Conservation (phyloP, 2,797 vertebrate species). For the Euphonia xanthogaster region DNA sequence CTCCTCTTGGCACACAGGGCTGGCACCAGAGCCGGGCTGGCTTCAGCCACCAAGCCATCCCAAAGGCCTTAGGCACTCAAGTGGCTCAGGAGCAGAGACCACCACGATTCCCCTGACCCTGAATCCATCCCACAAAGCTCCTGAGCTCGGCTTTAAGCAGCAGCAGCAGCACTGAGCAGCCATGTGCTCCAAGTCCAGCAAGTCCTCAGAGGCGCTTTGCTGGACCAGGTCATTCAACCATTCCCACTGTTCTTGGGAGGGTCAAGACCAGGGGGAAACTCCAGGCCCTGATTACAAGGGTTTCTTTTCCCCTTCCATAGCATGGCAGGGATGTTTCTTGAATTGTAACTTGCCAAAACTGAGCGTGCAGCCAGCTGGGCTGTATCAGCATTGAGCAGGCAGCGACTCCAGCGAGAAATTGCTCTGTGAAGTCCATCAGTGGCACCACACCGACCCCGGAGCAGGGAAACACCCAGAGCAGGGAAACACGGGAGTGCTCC, state of each 20-base stretch:
- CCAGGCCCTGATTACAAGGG: fast-evolving
- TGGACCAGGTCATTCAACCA: not conserved
- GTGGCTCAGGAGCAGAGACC: not conserved
- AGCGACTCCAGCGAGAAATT: fast-evolving
- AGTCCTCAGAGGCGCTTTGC: not conserved
- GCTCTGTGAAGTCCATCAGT: fast-evolving
- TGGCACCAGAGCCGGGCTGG: not conserved
- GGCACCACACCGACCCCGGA: not conserved
- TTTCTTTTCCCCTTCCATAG: not conserved
- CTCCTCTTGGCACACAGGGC: constrained; percentile 6
- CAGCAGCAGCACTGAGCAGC: not conserved
- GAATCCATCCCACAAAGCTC: not conserved
- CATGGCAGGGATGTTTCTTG: fast-evolving
- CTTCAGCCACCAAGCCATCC: not conserved
- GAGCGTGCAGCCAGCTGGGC: not conserved
- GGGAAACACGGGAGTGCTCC: not conserved
- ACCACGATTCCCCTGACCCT: fast-evolving
- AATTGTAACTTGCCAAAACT: not conserved
- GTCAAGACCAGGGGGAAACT: not conserved
- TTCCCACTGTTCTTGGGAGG: fast-evolving
- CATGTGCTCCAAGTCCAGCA: not conserved
- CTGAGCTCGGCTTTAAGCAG: fast-evolving
- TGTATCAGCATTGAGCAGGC: fast-evolving
- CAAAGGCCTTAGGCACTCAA: not conserved
- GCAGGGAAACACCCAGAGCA: not conserved